A percentile compares a stretch with the other conserved stretches of the same genome.
Conservation (phyloP, 1,140 invertebrate species). For the Chironomus tepperi region DNA sequence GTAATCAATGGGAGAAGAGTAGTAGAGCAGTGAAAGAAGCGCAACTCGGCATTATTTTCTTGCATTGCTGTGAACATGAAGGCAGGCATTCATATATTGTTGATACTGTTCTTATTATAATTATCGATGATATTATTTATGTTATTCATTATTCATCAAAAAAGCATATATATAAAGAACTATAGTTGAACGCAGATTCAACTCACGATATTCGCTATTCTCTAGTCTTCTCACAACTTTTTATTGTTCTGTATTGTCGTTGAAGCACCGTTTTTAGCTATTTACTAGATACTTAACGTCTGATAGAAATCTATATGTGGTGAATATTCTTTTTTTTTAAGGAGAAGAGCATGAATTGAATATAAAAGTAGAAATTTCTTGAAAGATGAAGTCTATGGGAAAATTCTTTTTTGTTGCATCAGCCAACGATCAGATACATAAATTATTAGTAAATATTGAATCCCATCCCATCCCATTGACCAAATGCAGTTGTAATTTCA, state of each 20-base stretch:
- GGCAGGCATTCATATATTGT: neutral
- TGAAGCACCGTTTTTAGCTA: neutral
- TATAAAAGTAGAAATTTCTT: neutral
- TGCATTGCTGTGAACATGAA: neutral
- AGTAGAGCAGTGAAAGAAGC: neutral
- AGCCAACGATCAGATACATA: too few species aligned
- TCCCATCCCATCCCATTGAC: too few species aligned
- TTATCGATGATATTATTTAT: constrained; percentile 23
- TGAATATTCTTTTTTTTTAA: too few species aligned
- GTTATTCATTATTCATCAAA: constrained; percentile 20
- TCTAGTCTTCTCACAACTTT: neutral
- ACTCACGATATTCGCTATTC: neutral
- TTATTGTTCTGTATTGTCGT: neutral
- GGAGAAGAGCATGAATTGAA: neutral
- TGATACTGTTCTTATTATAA: neutral
- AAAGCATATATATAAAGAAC: neutral
- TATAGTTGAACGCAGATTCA: neutral
- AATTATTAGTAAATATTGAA: too few species aligned
- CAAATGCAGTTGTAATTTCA: neutral
- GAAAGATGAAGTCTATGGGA: neutral
- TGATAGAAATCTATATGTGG: constrained; percentile 2
- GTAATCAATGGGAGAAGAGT: neutral
- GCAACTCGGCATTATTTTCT: neutral
- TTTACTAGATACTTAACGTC: constrained; percentile 7
- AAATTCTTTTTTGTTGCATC: neutral